These are phyloP conservation scores for Trichogramma evanescens DNA, from an alignment of 2,888 invertebrate species.

Conservation along the genomic window DNA sequence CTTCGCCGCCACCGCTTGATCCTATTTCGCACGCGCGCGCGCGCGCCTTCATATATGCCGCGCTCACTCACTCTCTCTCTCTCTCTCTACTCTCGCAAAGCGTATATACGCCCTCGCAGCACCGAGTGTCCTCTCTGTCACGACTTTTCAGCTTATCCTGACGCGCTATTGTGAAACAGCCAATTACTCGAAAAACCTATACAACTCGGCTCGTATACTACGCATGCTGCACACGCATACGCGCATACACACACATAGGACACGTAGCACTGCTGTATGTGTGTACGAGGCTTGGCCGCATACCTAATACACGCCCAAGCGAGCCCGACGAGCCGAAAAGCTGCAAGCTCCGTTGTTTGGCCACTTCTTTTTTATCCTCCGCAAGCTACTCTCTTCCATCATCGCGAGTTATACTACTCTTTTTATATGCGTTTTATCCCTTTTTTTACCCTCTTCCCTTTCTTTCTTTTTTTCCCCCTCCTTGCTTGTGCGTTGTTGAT, in stretches of 20 bases:
- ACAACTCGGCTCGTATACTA: too few relatives aligned
- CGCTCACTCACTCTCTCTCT: neutral
- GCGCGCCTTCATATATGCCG: too few relatives aligned
- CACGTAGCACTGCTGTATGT: too few relatives aligned
- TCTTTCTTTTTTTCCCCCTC: neutral
- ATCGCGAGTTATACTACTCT: too few relatives aligned
- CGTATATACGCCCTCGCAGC: neutral
- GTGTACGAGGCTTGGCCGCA: too few relatives aligned
- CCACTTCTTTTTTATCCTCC: neutral
- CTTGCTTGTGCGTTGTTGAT: neutral
- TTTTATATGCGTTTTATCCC: neutral
- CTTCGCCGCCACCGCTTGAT: neutral
- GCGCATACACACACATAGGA: neutral
- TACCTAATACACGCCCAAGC: neutral
- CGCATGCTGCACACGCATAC: neutral
- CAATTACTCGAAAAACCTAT: conserved; percentile 13
- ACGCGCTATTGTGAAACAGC: conserved; percentile 1
- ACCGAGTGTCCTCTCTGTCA: conserved; percentile 2
- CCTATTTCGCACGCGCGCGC: too few relatives aligned
- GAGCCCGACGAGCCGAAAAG: neutral
- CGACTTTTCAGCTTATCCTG: conserved; percentile 3
- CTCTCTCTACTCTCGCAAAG: neutral
- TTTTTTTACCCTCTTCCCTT: neutral
- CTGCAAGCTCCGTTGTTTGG: neutral
- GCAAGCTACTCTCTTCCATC: neutral